Evolutionary conservation across 2,113 vertebrate species (phyloP).

Genomic region (Pardalotus punctatus): DNA sequence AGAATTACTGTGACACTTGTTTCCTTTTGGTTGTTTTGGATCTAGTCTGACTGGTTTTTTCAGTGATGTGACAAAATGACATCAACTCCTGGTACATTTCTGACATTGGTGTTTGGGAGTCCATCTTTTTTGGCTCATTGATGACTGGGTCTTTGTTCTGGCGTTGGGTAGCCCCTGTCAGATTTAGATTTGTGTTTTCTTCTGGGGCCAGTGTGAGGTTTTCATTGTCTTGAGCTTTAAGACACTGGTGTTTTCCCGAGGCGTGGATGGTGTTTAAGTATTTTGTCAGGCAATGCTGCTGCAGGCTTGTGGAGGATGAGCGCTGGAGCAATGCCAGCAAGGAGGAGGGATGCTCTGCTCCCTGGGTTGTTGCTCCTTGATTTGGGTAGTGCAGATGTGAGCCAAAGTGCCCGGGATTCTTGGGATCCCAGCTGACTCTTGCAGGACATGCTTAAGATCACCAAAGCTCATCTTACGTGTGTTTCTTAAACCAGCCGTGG

Average conservation of each 20-base stretch:
- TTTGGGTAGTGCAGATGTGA: not conserved
- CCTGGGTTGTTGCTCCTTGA: not conserved
- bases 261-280: not conserved
- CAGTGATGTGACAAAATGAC: not conserved
- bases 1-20: not conserved
- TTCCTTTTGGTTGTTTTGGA: not conserved
- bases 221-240: not conserved
- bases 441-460: not conserved
- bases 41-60: not conserved
- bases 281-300: not conserved
- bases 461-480: not conserved
- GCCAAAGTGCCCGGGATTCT: not conserved
- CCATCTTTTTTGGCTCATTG: not conserved
- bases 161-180: not conserved
- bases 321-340: not conserved
- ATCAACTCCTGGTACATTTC: accelerated
- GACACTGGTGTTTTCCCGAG: not conserved
- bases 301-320: not conserved
- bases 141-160: not conserved
- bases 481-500: not conserved
- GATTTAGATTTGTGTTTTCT: not conserved
- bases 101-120: not conserved
- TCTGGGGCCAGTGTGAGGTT: not conserved
- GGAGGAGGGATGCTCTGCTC: not conserved
- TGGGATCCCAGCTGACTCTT: not conserved